These are phyloP conservation scores for Luehdorfia chinensis DNA, from an alignment of 1,140 invertebrate genomes.

Conservation along the genomic window DNA sequence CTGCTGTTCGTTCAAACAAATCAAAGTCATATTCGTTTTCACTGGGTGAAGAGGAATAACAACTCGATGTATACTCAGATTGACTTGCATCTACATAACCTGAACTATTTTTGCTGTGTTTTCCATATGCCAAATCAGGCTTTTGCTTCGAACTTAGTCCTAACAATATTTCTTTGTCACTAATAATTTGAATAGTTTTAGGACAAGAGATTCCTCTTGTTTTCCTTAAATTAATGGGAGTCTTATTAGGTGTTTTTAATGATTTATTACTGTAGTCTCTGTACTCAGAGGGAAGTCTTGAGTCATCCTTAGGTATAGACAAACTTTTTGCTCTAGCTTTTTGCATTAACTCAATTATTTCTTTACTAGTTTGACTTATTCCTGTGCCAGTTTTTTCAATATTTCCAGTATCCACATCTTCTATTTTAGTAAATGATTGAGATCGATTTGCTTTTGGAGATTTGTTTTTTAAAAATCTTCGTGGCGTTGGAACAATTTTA, in stretches of 20 bases:
- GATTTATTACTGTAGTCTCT: slow-evolving; percentile 44
- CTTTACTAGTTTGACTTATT: slow-evolving; percentile 70
- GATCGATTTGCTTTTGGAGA: slow-evolving; percentile 67
- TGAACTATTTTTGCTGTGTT: slow-evolving; percentile 59
- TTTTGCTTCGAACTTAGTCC: slow-evolving; percentile 65
- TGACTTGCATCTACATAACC: slow-evolving; percentile 74
- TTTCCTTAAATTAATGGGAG: slow-evolving; percentile 54
- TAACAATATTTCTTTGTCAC: slow-evolving; percentile 74
- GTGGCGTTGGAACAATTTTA: slow-evolving; percentile 55
- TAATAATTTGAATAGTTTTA: slow-evolving; percentile 76
- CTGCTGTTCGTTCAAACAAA: slow-evolving; percentile 65
- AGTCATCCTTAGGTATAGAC: slow-evolving; percentile 71
- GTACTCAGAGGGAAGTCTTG: slow-evolving; percentile 53
- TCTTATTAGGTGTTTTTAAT: slow-evolving; percentile 70
- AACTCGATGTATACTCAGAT: slow-evolving; percentile 73
- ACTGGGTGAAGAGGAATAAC: slow-evolving; percentile 71
- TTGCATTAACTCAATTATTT: slow-evolving; percentile 73
- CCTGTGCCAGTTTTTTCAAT: slow-evolving; percentile 60
- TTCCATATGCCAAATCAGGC: slow-evolving; percentile 30
- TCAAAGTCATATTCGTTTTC: slow-evolving; percentile 76
- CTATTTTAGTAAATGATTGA: slow-evolving; percentile 58
- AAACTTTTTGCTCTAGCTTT: slow-evolving; percentile 73
- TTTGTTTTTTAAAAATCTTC: slow-evolving; percentile 60
- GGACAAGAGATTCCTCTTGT: slow-evolving; percentile 70
- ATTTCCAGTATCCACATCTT: slow-evolving; percentile 33